These are phyloP conservation scores for Phengaris arion DNA, from an alignment of 2,888 invertebrate genomes.

Conservation along the genomic window DNA sequence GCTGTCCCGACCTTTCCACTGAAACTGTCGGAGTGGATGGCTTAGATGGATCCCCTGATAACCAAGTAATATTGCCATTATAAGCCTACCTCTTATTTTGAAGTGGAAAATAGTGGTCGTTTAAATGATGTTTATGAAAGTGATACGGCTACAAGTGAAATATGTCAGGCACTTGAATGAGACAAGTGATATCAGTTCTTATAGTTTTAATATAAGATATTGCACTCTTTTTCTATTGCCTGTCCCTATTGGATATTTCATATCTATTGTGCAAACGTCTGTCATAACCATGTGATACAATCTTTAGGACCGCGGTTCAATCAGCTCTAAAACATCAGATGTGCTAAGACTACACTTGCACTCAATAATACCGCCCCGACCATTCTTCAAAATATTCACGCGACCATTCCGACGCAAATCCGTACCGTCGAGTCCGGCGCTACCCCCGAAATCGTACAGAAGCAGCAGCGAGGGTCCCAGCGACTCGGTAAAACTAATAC, in stretches of 20 bases:
- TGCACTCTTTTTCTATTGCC: background rate
- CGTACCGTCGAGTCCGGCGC: constrained; percentile 81
- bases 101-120: background rate
- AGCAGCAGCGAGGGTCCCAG: constrained; percentile 75
- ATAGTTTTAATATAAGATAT: background rate
- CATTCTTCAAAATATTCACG: constrained; percentile 82
- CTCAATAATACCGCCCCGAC: constrained; percentile 76
- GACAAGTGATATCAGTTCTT: background rate
- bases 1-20: constrained; percentile 89
- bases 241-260: background rate
- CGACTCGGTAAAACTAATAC: constrained; percentile 66
- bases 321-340: constrained; percentile 75
- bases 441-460: constrained; percentile 76
- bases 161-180: background rate
- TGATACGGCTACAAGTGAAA: background rate
- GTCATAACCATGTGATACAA: constrained; percentile 31
- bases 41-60: constrained; percentile 50
- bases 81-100: background rate
- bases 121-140: background rate
- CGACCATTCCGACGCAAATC: constrained; percentile 85
- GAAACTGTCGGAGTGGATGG: constrained; percentile 84
- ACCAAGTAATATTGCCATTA: constrained; percentile 4
- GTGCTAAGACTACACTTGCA: constrained; percentile 78
- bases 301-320: constrained; percentile 75
- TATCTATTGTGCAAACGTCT: background rate